Evolutionary conservation across 1,140 invertebrate species (phyloP).

Genomic region (Drosophila setifemur): DNA sequence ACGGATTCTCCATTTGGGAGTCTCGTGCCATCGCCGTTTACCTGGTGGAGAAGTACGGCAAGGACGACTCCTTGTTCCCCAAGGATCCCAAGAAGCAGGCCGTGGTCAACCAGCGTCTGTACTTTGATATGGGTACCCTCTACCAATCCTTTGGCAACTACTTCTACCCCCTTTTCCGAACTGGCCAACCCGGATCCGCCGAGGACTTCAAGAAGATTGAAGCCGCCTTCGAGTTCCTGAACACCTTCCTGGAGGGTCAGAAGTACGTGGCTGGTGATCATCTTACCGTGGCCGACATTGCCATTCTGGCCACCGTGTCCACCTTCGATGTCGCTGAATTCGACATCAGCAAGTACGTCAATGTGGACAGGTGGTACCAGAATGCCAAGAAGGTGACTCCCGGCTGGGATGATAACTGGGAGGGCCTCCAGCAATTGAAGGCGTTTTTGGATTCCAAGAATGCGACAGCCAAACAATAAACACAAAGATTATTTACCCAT

Average conservation of each 20-base stretch:
- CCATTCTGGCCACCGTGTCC: slow-evolving; percentile 43
- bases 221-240: slow-evolving; percentile 21
- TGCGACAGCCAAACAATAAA: not conserved
- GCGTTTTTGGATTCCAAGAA: not conserved
- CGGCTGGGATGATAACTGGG: slow-evolving; percentile 41
- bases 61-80: slow-evolving; percentile 87
- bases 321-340: slow-evolving; percentile 22
- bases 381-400: slow-evolving; percentile 39
- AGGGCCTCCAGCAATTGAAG: slow-evolving; percentile 1
- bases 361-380: slow-evolving; percentile 42
- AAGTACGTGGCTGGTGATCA: slow-evolving; percentile 41
- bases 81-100: slow-evolving; percentile 86
- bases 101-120: slow-evolving; percentile 87
- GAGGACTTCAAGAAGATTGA: slow-evolving; percentile 36
- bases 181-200: not conserved
- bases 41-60: slow-evolving; percentile 86
- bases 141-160: slow-evolving; percentile 77
- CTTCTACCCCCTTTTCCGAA: slow-evolving; percentile 41
- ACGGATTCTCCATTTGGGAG: slow-evolving; percentile 86
- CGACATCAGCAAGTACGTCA: slow-evolving; percentile 44
- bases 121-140: slow-evolving; percentile 85
- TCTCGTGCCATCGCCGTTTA: slow-evolving; percentile 89
- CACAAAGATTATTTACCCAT: no score
- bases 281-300: slow-evolving; percentile 45
- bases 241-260: slow-evolving; percentile 42